Conservation (phyloP, 2,113 vertebrate species). For the Castor canadensis region DNA sequence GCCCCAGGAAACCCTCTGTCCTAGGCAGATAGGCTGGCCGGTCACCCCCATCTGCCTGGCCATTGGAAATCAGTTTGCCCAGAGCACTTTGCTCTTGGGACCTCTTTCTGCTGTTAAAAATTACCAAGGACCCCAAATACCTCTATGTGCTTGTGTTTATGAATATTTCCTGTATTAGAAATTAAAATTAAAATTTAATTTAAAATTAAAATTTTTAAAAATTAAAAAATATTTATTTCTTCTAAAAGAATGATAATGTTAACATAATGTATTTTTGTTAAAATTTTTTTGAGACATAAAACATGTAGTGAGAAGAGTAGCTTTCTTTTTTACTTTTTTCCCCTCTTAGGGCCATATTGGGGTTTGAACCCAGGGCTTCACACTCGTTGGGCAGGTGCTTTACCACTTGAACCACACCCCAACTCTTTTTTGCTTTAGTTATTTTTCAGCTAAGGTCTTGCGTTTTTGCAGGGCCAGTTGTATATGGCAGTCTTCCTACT, state of each 20-base stretch:
- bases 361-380: no score
- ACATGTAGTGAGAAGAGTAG: neutral
- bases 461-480: no score
- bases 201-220: neutral
- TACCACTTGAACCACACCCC: no score
- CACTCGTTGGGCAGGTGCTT: no score
- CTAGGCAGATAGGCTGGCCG: no score
- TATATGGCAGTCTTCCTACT: no score
- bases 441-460: no score
- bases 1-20: neutral
- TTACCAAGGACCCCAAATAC: neutral
- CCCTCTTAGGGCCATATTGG: no score
- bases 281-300: neutral
- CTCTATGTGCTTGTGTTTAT: neutral
- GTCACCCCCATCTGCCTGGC: neutral
- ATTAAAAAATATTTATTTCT: no score
- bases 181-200: neutral
- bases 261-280: neutral
- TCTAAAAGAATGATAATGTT: neutral
- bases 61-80: no score
- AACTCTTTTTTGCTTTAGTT: no score
- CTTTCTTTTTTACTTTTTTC: no score
- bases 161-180: neutral
- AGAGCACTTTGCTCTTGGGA: neutral
- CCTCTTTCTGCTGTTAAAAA: neutral